Conservation (phyloP, 92 coral and sea anemone genomes). For the Pocillopora grandis region DNA sequence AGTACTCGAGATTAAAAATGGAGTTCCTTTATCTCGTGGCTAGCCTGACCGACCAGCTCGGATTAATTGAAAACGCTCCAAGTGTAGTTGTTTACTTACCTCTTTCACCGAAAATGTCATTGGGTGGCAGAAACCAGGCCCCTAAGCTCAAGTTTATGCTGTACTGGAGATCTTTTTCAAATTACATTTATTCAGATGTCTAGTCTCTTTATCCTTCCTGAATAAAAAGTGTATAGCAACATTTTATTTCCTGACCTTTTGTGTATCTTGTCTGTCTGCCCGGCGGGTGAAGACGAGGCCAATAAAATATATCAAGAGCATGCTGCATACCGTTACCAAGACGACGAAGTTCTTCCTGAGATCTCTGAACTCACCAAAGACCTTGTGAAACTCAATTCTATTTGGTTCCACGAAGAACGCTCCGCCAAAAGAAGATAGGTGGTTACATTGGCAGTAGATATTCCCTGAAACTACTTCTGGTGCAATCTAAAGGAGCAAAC, state of each 20-base stretch:
- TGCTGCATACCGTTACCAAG: conserved; percentile 72
- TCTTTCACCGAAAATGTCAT: no score
- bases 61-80: no score
- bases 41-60: no score
- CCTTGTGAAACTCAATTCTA: conserved; percentile 60
- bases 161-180: no score
- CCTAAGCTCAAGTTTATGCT: no score
- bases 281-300: conserved; percentile 68
- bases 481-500: conserved; percentile 47
- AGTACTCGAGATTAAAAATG: no score
- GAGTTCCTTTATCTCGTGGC: no score
- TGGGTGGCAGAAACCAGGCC: no score
- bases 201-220: no score
- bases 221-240: no score
- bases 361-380: conserved; percentile 51
- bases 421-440: conserved; percentile 81
- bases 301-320: conserved; percentile 64
- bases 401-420: conserved; percentile 81
- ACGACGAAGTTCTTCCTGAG: conserved; percentile 68
- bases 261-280: conserved; percentile 72
- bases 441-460: conserved; percentile 72
- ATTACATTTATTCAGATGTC: no score
- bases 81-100: no score
- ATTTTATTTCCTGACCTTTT: conserved; percentile 55
- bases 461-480: conserved; percentile 40